A percentile compares a stretch with the other conserved stretches of the same genome.
These are phyloP conservation scores for Gallirallus australis DNA, from an alignment of 2,797 vertebrate species.

Conservation along the genomic window DNA sequence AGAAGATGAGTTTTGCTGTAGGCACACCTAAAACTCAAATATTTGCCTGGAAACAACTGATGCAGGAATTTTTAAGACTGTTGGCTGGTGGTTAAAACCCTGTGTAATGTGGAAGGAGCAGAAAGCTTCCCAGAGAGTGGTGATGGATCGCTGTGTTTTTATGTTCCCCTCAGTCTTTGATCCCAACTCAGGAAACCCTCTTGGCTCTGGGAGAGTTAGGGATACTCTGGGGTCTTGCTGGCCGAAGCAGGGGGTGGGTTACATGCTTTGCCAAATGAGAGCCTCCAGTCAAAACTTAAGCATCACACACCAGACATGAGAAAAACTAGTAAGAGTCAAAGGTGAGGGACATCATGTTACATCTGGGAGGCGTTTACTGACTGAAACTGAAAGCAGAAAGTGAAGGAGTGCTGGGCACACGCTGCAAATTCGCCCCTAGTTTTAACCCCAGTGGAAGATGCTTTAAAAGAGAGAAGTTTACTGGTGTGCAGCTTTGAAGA, in stretches of 20 bases:
- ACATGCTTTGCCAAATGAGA: neutral
- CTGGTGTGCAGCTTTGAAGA: neutral
- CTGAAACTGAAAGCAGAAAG: constrained; percentile 53
- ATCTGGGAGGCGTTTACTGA: neutral
- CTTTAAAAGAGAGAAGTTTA: neutral
- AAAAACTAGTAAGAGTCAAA: neutral
- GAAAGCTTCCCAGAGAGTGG: neutral
- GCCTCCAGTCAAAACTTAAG: neutral
- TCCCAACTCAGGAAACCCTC: neutral
- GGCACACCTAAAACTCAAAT: neutral
- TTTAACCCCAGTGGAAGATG: neutral
- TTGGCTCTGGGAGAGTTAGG: neutral
- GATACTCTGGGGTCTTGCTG: neutral
- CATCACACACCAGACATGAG: neutral
- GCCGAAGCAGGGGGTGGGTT: neutral
- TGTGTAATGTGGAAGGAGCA: neutral
- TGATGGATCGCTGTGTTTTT: neutral
- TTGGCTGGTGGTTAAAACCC: neutral
- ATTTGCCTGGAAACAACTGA: neutral
- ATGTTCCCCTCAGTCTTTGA: neutral
- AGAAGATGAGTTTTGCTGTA: neutral
- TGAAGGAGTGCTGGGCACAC: neutral
- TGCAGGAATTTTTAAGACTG: neutral
- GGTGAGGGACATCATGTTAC: neutral
- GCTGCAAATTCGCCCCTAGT: neutral